Conservation (phyloP, 2,113 vertebrate species). For the Cyphomyrus plagiostoma region DNA sequence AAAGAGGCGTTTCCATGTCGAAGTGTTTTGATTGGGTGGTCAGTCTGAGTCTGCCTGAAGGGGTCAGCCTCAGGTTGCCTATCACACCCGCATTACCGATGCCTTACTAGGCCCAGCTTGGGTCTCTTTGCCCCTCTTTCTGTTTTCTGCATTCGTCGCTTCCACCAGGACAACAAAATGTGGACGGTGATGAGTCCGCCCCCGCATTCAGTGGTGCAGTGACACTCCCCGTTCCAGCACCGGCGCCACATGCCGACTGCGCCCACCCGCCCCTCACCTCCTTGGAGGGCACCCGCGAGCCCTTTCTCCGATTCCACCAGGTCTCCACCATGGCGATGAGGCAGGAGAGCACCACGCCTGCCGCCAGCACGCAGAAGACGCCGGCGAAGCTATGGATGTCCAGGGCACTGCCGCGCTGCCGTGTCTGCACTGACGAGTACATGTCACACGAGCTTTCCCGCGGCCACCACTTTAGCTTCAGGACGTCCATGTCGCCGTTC, state of each 20-base stretch:
- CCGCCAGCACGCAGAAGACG: slow-evolving; percentile 93
- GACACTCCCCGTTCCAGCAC: not conserved
- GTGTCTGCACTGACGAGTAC: slow-evolving; percentile 79
- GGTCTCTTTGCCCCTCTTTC: not conserved
- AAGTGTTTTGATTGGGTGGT: not conserved
- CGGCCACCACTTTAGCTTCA: slow-evolving; percentile 98
- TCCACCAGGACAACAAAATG: not conserved
- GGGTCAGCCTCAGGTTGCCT: not conserved
- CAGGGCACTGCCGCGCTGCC: slow-evolving; percentile 81
- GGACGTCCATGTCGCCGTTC: slow-evolving; percentile 91
- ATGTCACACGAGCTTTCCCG: slow-evolving; percentile 89
- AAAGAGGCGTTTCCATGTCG: not conserved
- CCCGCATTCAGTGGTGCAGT: not conserved
- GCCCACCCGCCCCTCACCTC: slow-evolving; percentile 71
- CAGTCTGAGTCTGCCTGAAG: not conserved
- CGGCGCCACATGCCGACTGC: not conserved
- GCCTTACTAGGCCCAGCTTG: not conserved
- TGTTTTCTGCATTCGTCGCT: not conserved
- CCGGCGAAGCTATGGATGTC: slow-evolving; percentile 98
- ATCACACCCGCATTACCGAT: not conserved
- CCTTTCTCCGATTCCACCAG: slow-evolving; percentile 96
- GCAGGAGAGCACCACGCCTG: slow-evolving; percentile 93
- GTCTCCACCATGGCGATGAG: slow-evolving; percentile 97
- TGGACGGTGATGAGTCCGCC: not conserved
- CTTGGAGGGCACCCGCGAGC: slow-evolving; percentile 93